These are phyloP conservation scores for Botrylloides violaceus DNA, from an alignment of 23 tunicate genomes.

Conservation along the genomic window DNA sequence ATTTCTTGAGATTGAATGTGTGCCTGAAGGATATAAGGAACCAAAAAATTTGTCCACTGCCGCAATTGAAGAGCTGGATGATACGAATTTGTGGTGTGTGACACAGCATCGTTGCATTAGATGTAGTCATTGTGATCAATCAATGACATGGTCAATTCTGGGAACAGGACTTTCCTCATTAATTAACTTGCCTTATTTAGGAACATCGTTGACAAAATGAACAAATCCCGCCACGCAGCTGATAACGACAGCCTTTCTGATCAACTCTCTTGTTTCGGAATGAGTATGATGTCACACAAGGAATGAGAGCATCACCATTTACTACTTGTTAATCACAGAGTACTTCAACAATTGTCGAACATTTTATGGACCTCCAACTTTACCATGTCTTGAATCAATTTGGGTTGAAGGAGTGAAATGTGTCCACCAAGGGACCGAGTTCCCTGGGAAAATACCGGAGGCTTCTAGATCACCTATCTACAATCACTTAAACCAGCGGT, in stretches of 20 bases:
- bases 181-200: neutral
- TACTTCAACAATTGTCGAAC: neutral
- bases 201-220: conserved; percentile 16
- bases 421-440: neutral
- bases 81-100: conserved; percentile 11
- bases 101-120: neutral
- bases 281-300: neutral
- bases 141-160: no score
- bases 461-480: neutral
- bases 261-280: conserved; percentile 18
- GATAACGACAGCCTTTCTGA: neutral
- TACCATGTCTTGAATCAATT: conserved; percentile 1
- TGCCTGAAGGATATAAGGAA: conserved; percentile 16
- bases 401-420: conserved; percentile 7
- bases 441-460: conserved; percentile 5
- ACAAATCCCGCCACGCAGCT: conserved; percentile 10
- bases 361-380: conserved; percentile 11
- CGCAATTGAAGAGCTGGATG: conserved; percentile 1
- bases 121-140: no score
- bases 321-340: no score
- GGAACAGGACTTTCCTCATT: no score
- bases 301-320: no score
- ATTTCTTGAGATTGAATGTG: conserved; percentile 11
- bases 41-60: conserved; percentile 10
- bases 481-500: conserved; percentile 3